phyloP scores from a whole-genome alignment of 2,888 invertebrate species.

The Desoria tigrina region DNA sequence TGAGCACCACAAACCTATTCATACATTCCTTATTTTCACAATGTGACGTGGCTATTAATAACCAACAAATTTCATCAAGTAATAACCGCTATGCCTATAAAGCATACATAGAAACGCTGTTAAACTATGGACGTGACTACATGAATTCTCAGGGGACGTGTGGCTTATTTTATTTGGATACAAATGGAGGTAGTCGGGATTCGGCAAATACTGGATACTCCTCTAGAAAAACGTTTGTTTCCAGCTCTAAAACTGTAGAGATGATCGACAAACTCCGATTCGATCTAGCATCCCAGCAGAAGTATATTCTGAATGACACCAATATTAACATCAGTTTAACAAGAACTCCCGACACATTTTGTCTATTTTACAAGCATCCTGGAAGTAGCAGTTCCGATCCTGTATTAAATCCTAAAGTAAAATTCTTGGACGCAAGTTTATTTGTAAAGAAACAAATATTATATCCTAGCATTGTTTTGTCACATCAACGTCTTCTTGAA shows the following conservation, averaged over 20 bases:
- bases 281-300: constrained; percentile 33
- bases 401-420: constrained; percentile 29
- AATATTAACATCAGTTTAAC: constrained; percentile 31
- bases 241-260: constrained; percentile 27
- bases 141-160: constrained; percentile 21
- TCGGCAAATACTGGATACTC: constrained; percentile 27
- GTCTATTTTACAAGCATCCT: constrained; percentile 19
- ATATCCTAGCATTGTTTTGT: constrained; percentile 42
- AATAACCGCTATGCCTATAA: constrained; percentile 30
- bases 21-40: constrained; percentile 33
- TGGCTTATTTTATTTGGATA: constrained; percentile 33
- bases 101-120: constrained; percentile 22
- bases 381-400: neutral
- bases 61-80: constrained; percentile 19
- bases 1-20: constrained; percentile 18
- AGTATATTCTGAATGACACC: constrained; percentile 41
- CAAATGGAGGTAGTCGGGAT: neutral
- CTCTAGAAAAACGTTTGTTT: constrained; percentile 20
- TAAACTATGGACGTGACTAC: constrained; percentile 18
- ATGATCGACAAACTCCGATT: constrained; percentile 33
- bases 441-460: constrained; percentile 43
- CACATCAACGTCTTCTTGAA: constrained; percentile 46
- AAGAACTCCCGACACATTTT: constrained; percentile 29
- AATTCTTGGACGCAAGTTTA: constrained; percentile 45
- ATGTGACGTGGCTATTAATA: constrained; percentile 25